Evolutionary conservation across 2,888 invertebrate species (phyloP), one percentile per base, ranked within the genome.

Genomic region (Oscheius myriophilus): DNA sequence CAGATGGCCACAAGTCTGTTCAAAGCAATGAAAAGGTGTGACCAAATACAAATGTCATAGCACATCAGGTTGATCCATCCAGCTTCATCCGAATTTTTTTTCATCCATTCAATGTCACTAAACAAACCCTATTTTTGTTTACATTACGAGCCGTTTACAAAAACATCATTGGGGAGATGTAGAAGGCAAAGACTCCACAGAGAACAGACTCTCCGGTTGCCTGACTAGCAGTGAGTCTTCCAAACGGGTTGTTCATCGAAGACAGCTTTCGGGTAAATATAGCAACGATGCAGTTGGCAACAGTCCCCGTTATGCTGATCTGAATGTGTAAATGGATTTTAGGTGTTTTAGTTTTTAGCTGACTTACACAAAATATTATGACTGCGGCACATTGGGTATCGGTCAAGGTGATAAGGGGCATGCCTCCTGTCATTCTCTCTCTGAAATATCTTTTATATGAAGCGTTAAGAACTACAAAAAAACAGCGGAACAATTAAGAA

Each of bases 221-320:
- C 33, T 59, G 67, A 51, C 41, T 42, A 1, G 45, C 67, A 16
- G 67, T 67, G 42, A 67, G 16, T 14, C 39, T 23, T 2, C 67
- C 67, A 39, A 67, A 67, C 2, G 59, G 43, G 6, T 58, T 59
- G 46, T 59, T 59, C 59, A 59, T 59, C 7, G 59, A 42, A 11
- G 45, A 16, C 1, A 59, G 46, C 25, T 18, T 45, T 1, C 46
- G 41, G 9, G 26, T 33, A n/a, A 46, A 46, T 12, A 59, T 43
- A n/a, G 59, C 59, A n/a, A 59, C 59, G 21, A 42, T 46, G 14
- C 16, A 12, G 33, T 57, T 57, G 1, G 21, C 18, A 2, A 25
- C 26, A 16, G 26, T 21, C 3, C 53, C 53, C 3, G 14, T 25
- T 4, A 53, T 9, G 25, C n/a, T 18, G 25, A 53, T 53, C 53